Evolutionary conservation across 2,113 vertebrate genomes (phyloP), one percentile per base, ranked within the genome.

Genomic region (Gavialis gangeticus): DNA sequence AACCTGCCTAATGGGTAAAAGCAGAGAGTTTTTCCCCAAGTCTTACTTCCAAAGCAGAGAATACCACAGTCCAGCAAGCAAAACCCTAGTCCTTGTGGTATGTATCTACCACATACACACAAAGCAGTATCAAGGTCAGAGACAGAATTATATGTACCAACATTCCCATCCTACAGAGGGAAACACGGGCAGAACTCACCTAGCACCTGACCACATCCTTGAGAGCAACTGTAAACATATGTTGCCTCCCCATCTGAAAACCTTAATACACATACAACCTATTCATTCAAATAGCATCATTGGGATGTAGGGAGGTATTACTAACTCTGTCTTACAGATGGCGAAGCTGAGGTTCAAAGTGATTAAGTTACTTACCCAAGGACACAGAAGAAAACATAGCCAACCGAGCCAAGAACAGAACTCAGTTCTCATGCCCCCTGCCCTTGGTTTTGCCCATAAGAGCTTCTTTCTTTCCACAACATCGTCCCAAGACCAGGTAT

Each of bases 231-330:
- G 11, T 60, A 67, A 24, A 75, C 27, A 6, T 58, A 17, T 64
- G 18, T 34, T 13, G 4, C 46, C 57, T 89, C 22, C 75, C 90
- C 14, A 73, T 85, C 88, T 84, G 57, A 94, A 92, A 90, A 22
- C 2, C 46, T 46, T 71, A 56, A 27, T 46, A 55, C 67, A n/a
- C 21, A 85, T 83, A 75, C 67, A 5, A 92, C 46, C 62, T 88
- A 93, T 96, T 92, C 93, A 93, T 91, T 93, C 90, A 6, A 27
- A 84, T 92, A 46, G 92, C 84, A 91, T 88, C 56, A 17, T 69
- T 77, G 92, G 85, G n/a, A 71, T 10, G 90, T 78, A 92, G 76
- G 56, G 81, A 96, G 90, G 73, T 88, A 92, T 78, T 76, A 58
- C n/a, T 79, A 46, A 57, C 88, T 95, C 87, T 58, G 89, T 92